Base-by-base conservation (phyloP, 2,888 invertebrate genomes). In the Ochropacha duplaris region DNA sequence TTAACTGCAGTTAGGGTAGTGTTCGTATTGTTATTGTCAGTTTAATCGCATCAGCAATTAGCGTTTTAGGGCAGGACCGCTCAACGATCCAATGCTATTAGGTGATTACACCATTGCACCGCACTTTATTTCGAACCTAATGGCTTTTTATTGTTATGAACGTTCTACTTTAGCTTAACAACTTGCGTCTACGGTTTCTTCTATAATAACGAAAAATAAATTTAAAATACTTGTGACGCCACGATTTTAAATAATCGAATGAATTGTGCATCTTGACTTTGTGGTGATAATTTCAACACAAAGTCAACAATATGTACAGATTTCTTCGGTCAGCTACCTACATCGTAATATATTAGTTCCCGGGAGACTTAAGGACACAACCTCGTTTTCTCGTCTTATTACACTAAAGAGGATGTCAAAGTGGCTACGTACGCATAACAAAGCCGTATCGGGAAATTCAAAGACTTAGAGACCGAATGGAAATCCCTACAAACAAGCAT, bases 401-500 rank as follows among this genome's bases (percentile, higher is more conserved):
- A 61, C 56, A 56, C 57, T 59, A 57, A 61, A 62, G 54, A 58
- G 62, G 54, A 55, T 54, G 58, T 61, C 60, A 60, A 64, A 64
- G 51, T 49, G 56, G 22, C 49, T 49, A 22, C 54, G 52, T 39
- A 55, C 49, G 55, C 57, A 59, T 64, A 66, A 61, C 61, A 62
- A 69, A 56, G 57, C 59, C 55, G 57, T 68, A 75, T 72, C 65
- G 67, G 60, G 63, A 74, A 72, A 67, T 73, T 76, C 63, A 66
- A 68, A 69, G 56, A 61, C 61, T 56, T 58, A 62, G 59, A 58
- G 54, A 63, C 55, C 58, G 54, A 74, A 76, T 69, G 61, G 60
- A 70, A 80, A 76, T 69, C 59, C 58, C 59, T 60, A 72, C 67
- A 68, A 78, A 76, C 72, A 71, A 67, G 63, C 58, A 72, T 67